Evolutionary conservation across 1,140 invertebrate genomes (phyloP), one percentile per base, ranked within the genome.

Genomic region (Macrocentrus cingulum): DNA sequence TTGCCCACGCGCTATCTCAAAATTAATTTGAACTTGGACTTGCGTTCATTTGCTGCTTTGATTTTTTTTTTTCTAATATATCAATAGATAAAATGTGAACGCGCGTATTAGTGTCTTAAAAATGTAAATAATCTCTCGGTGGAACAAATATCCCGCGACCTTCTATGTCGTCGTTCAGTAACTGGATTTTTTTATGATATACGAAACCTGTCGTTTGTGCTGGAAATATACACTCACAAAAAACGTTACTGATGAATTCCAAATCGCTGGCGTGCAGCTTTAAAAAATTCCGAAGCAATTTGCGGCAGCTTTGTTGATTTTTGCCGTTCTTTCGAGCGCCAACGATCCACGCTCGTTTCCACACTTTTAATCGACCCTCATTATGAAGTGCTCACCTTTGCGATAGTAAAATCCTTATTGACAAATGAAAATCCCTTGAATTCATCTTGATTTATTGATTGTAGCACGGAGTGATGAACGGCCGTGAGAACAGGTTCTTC

Each of bases 351-450:
- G 55, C 16, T 48, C 6, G 48, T 22, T 57, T 51, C 56, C 42
- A 36, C 50, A 44, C 37, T 34, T 53, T 37, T 50, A 50, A 49
- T 29, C 20, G 42, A 29, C 29, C 57, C 25, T 59, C 61, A 62
- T 75, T 77, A 74, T 56, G 76, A 63, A 22, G 72, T 69, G 45
- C 79, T 71, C 66, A 87, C 84, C 75, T 85, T 82, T 64, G 82
- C 82, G 45, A 91, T 90, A 81, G 90, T 91, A 82, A 88, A 98
- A 75, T 97, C 94, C 63, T 86, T 84, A 82, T 99, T 99, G 60
- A 96, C 87, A 79, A 97, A 98, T 53, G 96, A 98, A 80, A 99
- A 99, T 36, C 95, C 96, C 61, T 87, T 85, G 82, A 99, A 99
- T 80, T 99, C 95, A 67, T 98, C 95, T 81, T 97, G 94, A 83